A percentile compares a stretch with the other conserved stretches of the same genome.
phyloP scores from a whole-genome alignment of 2,797 vertebrate species.

The Danio tinwini region DNA sequence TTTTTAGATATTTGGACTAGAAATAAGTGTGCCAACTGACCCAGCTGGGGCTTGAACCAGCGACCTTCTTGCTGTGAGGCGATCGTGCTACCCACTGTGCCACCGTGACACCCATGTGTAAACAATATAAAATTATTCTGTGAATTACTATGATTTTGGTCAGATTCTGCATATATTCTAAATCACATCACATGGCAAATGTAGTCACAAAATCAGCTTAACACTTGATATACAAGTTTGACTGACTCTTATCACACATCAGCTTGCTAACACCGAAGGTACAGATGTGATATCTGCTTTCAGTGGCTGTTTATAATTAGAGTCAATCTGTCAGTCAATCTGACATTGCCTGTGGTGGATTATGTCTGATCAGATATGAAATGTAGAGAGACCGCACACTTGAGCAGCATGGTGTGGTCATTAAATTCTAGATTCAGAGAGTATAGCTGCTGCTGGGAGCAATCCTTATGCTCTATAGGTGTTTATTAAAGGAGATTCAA shows the following conservation, averaged over 20 bases:
- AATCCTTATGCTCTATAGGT: background rate
- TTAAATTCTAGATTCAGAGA: background rate
- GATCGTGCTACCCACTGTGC: too few relatives aligned
- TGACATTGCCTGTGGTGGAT: background rate
- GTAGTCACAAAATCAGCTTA: too few relatives aligned
- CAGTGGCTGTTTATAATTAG: slow-evolving; percentile 78
- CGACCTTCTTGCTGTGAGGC: too few relatives aligned
- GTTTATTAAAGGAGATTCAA: background rate
- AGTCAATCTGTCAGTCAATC: slow-evolving; percentile 29
- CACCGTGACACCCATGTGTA: too few relatives aligned
- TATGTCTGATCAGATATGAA: slow-evolving; percentile 1
- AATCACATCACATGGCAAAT: too few relatives aligned
- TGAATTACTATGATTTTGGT: too few relatives aligned
- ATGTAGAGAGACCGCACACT: background rate
- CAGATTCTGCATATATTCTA: too few relatives aligned
- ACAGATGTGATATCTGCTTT: slow-evolving; percentile 66
- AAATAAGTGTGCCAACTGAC: too few relatives aligned
- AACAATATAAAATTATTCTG: too few relatives aligned
- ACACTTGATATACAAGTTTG: background rate
- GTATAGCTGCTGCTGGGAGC: background rate
- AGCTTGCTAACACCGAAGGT: slow-evolving; percentile 6
- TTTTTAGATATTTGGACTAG: too few relatives aligned
- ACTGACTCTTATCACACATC: slow-evolving; percentile 24
- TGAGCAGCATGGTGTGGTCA: background rate
- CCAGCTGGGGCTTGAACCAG: too few relatives aligned